These are phyloP conservation scores for Epiblema foenella DNA, from an alignment of 2,888 invertebrate species.

Conservation along the genomic window DNA sequence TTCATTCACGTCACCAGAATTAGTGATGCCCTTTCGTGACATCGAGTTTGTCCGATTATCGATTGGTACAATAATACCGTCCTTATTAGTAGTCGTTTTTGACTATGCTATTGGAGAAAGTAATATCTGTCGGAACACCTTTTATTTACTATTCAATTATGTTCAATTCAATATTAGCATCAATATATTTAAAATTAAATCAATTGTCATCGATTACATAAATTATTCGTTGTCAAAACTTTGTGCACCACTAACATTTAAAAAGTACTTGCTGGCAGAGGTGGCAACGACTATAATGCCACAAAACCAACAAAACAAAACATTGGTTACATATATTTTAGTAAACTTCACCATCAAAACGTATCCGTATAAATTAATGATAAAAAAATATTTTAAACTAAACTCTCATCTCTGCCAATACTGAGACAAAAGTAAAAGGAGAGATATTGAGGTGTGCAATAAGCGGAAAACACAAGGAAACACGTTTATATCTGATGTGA, in stretches of 20 bases:
- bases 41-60: neutral
- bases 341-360: no score
- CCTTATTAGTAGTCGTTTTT: neutral
- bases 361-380: no score
- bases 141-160: neutral
- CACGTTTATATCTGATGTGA: no score
- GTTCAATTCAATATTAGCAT: neutral
- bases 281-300: neutral
- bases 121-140: neutral
- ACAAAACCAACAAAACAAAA: no score
- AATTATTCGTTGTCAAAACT: neutral
- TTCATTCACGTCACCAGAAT: constrained; percentile 73
- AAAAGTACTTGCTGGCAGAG: neutral
- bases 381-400: neutral
- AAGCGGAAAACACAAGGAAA: no score
- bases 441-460: neutral
- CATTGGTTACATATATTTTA: no score
- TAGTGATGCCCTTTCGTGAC: constrained; percentile 31
- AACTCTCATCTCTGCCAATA: neutral
- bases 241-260: neutral
- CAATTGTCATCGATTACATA: neutral
- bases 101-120: neutral
- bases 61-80: constrained; percentile 9
- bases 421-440: neutral
- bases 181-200: neutral